A percentile compares a stretch with the other conserved stretches of the same genome.
phyloP scores from a whole-genome alignment of 2,888 invertebrate genomes.

The Lordiphosa andalusiaca region DNA sequence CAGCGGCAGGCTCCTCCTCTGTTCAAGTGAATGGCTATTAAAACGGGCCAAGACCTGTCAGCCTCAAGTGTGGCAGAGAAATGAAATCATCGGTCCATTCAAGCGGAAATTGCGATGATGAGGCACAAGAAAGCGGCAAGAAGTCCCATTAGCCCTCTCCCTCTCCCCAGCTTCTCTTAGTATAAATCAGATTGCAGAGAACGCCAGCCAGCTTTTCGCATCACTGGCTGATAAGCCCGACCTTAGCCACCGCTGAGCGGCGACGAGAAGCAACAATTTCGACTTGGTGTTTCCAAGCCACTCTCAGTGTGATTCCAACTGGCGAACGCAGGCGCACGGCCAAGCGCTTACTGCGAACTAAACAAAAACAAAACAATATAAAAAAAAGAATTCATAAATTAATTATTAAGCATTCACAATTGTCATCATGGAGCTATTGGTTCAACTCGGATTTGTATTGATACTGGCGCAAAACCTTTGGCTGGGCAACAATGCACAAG shows the following conservation, averaged over 20 bases:
- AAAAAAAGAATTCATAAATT: neutral
- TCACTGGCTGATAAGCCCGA: slow-evolving; percentile 46
- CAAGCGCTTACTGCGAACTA: slow-evolving; percentile 12
- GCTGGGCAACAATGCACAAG: slow-evolving; percentile 13
- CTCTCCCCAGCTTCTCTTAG: slow-evolving; percentile 3
- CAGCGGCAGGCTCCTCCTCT: slow-evolving; percentile 32
- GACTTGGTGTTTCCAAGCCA: slow-evolving; percentile 26
- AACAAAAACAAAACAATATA: neutral
- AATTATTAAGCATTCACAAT: neutral
- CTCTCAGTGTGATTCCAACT: slow-evolving; percentile 48
- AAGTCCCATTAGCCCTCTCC: slow-evolving; percentile 10
- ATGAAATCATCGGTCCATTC: slow-evolving; percentile 56
- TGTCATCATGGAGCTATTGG: slow-evolving; percentile 12
- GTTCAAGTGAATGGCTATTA: slow-evolving; percentile 53
- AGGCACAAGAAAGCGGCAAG: slow-evolving; percentile 20
- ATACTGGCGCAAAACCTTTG: slow-evolving; percentile 3
- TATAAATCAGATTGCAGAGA: slow-evolving; percentile 17
- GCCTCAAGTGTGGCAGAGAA: slow-evolving; percentile 44
- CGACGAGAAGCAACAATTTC: slow-evolving; percentile 11
- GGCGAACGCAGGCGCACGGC: slow-evolving; percentile 15
- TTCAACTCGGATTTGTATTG: slow-evolving; percentile 13
- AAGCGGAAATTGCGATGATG: slow-evolving; percentile 53
- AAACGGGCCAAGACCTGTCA: slow-evolving; percentile 64
- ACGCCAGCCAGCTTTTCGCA: slow-evolving; percentile 16
- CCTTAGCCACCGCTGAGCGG: slow-evolving; percentile 1